Base-by-base conservation (phyloP, 1,140 invertebrate species). In the Drosophila ananassae region DNA sequence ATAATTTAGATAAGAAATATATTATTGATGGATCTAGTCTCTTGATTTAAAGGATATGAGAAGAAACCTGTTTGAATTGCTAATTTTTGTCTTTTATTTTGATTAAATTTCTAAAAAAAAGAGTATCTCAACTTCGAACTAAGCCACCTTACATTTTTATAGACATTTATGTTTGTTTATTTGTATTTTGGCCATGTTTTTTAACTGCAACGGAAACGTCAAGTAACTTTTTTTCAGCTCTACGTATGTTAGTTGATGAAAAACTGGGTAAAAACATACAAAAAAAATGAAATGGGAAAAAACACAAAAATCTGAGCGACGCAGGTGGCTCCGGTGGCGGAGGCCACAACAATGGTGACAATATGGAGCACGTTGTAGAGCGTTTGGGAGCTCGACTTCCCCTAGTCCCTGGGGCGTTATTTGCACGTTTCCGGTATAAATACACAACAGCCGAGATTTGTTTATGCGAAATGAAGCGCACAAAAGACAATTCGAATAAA, bases 361-460 rank as follows among this genome's bases (percentile, higher is more conserved):
- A 77, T 79, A 62, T 67, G 60, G 61, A 56, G 51, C 60, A 64
- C 58, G 69, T 63, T 55, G 54, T 39, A 39, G 21, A 66, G 61
- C 68, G 52, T 48, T 57, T 46, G 82, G 69, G 67, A 56, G 62
- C 57, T 73, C 82, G 69, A 81, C 83, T 78, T 82, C 55, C 77
- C 83, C 82, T 85, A 89, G 82, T 87, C 82, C 82, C 82, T 75
- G 62, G 82, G 82, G 82, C 78, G 82, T 87, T 85, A 85, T 85
- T 85, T 85, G 82, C 82, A 85, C 82, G 82, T 85, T 85, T 85
- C 82, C 82, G 82, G 83, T 87, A 85, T 89, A 85, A 85, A 85
- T 85, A 85, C 85, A 85, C 83, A 85, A 87, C 82, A 74, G 69
- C 73, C 66, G 82, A 85, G 82, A 85, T 85, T 85, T 85, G 82